Evolutionary conservation across 1,140 invertebrate genomes (phyloP), one percentile per base, ranked within the genome.

Genomic region (Aphelinus certus): DNA sequence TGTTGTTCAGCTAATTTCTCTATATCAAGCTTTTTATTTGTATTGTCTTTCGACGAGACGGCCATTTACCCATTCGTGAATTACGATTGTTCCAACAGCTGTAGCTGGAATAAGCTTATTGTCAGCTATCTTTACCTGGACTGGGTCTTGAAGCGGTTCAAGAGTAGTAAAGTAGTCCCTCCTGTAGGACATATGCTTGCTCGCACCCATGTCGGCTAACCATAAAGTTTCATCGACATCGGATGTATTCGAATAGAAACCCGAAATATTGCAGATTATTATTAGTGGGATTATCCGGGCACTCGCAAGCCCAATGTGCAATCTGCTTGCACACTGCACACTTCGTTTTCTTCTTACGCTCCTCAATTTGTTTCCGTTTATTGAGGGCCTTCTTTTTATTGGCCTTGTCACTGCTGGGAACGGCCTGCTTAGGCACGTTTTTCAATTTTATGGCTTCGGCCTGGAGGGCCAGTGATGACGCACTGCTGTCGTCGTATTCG

Each of bases 11-110:
- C 9, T 7, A 66, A 9, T 3, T 55, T 42, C 6, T 45, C 7
- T 3, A 55, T 42, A 46, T 10, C 9, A 3, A 66, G 6, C 7
- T 43, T 43, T 7, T 55, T 66, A 2, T 3, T 66, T 3, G 49
- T 66, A 45, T 51, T 71, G 26, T 63, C 71, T 57, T 46, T 66
- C 26, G 51, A 51, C 42, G 47, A 7, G 47, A 56, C 51, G 43
- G 45, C 58, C 48, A 42, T 66, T 61, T 0, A 70, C 58, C 60
- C 42, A 49, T 42, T 64, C 67, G 42, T 47, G 49, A 9, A 74
- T 61, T 2, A 48, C 55, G 7, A 74, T 65, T 42, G 46, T 67
- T 47, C 76, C 76, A 7, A 68, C n/a, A 7, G 71, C 76, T n/a
- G 48, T 45, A 7, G 66, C 76, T 2, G 6, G 63, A 7, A 42